Evolutionary conservation across 2,888 invertebrate genomes (phyloP), one percentile per base, ranked within the genome.

Genomic region (Eristalinus sepulchralis): DNA sequence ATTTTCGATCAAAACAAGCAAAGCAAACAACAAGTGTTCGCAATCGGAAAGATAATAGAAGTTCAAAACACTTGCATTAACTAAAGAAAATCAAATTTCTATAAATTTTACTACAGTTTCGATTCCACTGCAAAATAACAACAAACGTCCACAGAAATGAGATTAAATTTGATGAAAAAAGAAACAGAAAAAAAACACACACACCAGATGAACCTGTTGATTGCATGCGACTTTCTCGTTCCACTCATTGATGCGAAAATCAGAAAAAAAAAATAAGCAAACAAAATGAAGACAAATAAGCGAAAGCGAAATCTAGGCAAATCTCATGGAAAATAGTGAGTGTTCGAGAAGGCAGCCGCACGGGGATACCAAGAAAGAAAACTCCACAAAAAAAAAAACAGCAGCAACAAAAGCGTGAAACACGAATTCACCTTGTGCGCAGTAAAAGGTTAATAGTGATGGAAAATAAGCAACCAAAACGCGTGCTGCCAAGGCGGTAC

Each of bases 351-450:
- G 10, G 22, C 57, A 72, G 55, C 60, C 57, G 13, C 20, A n/a
- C 8, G 31, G 75, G 60, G 62, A 67, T 60, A 63, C 47, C 9
- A 27, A n/a, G n/a, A n/a, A 57, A 72, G 67, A 67, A 77, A 83
- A 77, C 59, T 72, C 57, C 72, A 78, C 59, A 78, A 70, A 83
- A 75, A 64, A 73, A 79, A 84, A 79, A n/a, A n/a, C n/a, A n/a
- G n/a, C 73, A 79, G 70, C 75, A 79, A 70, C 70, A 83, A 68
- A 73, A 64, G 68, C 62, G 62, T 78, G 72, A 66, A 68, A 79
- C 83, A 80, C 79, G 79, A 84, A 84, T 70, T 84, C 79, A 84
- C 79, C 83, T 84, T 84, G 83, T 84, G 79, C 75, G 75, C 79
- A 75, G 75, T 76, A 79, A 84, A 83, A 84, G 83, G 79, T 84